Evolutionary conservation across 1,140 invertebrate genomes (phyloP).

Genomic region (Ctenoplectra terminalis): DNA sequence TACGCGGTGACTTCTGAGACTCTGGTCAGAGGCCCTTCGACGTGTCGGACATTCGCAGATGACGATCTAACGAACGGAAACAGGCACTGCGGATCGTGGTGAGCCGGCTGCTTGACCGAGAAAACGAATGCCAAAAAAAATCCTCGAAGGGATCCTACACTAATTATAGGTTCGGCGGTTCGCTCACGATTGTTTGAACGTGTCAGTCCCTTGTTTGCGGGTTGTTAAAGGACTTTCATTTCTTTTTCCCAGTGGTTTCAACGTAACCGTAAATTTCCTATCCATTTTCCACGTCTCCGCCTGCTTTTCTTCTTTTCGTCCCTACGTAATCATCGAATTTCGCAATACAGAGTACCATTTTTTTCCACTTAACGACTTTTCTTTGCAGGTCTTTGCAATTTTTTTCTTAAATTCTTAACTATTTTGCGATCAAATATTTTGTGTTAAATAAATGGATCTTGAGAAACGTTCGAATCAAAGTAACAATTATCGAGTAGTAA

Average conservation of each 20-base stretch:
- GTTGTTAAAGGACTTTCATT: conserved; percentile 70
- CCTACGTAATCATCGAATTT: background rate
- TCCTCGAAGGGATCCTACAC: conserved; percentile 68
- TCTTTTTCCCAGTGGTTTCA: conserved; percentile 16
- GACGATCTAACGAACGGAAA: conserved; percentile 63
- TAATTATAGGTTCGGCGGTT: conserved; percentile 77
- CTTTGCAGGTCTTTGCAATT: no score
- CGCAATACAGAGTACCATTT: background rate
- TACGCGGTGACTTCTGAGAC: conserved; percentile 68
- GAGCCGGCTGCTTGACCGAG: conserved; percentile 39
- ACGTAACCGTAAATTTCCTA: conserved; percentile 32
- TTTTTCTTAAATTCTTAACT: no score
- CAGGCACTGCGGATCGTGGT: conserved; percentile 51
- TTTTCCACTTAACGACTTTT: background rate
- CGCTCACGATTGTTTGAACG: conserved; percentile 74
- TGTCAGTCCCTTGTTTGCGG: conserved; percentile 78
- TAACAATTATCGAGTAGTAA: background rate
- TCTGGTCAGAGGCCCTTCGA: conserved; percentile 22
- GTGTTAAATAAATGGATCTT: no score
- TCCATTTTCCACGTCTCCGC: conserved; percentile 1
- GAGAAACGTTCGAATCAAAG: background rate
- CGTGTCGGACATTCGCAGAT: conserved; percentile 63
- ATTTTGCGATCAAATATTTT: no score
- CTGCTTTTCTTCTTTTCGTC: background rate
- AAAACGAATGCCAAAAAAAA: conserved; percentile 72